phyloP scores from a whole-genome alignment of 2,888 invertebrate genomes.

The Tenodera sinensis region DNA sequence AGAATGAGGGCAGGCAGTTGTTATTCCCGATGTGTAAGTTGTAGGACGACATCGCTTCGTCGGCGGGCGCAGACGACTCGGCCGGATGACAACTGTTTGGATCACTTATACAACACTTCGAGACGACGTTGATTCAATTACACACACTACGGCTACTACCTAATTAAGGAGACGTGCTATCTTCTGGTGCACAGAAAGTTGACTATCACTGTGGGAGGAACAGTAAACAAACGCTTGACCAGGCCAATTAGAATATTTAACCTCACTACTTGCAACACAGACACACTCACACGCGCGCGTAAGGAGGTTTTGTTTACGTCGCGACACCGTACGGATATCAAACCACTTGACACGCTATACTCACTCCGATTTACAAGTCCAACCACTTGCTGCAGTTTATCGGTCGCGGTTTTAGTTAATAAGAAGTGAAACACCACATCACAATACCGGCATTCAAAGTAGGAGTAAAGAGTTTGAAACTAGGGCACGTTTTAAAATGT shows the following conservation, averaged over 20 bases:
- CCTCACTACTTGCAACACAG: not conserved
- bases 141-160: not conserved
- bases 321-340: not conserved
- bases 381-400: too few species aligned
- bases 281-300: not conserved
- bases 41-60: not conserved
- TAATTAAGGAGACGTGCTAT: too few species aligned
- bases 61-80: too few species aligned
- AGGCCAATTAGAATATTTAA: not conserved
- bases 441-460: not conserved
- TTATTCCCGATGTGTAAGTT: not conserved
- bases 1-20: not conserved
- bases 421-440: not conserved
- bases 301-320: not conserved
- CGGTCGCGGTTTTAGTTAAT: not conserved
- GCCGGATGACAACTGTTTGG: not conserved
- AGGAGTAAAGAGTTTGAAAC: not conserved
- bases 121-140: too few species aligned
- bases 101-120: not conserved
- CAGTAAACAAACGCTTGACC: not conserved
- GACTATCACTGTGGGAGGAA: not conserved
- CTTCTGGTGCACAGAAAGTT: not conserved
- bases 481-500: not conserved
- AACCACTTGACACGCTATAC: not conserved
- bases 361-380: not conserved